Conservation (phyloP, 2,113 vertebrate species). For the Grammomys surdaster region DNA sequence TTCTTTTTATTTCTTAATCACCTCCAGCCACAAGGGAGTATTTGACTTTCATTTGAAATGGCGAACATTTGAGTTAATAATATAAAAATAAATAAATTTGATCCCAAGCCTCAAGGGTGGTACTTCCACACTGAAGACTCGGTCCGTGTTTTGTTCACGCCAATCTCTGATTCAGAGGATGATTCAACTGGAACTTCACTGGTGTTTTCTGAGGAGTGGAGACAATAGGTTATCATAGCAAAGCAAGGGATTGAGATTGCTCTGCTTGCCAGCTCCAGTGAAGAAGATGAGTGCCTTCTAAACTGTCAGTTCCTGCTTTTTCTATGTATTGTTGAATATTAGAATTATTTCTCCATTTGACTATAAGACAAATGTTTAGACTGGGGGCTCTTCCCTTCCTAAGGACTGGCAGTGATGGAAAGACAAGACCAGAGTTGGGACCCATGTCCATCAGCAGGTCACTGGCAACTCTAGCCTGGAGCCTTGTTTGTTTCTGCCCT, state of each 20-base stretch:
- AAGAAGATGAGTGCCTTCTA: slow-evolving; percentile 58
- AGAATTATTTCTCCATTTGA: slow-evolving; percentile 75
- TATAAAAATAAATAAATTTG: slow-evolving; percentile 75
- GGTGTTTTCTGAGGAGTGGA: slow-evolving; percentile 49
- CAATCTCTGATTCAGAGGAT: slow-evolving; percentile 75
- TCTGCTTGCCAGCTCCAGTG: slow-evolving; percentile 24
- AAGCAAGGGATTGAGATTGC: slow-evolving; percentile 62
- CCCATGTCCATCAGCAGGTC: background rate
- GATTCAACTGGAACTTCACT: slow-evolving; percentile 78
- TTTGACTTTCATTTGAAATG: slow-evolving; percentile 64
- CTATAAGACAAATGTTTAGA: slow-evolving; percentile 69
- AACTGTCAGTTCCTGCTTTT: slow-evolving; percentile 65
- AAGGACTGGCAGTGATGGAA: background rate
- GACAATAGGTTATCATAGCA: slow-evolving; percentile 22
- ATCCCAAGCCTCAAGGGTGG: slow-evolving; percentile 48
- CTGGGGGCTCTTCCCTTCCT: slow-evolving; percentile 51
- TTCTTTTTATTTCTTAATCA: slow-evolving; percentile 37
- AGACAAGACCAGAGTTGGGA: background rate
- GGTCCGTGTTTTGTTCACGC: slow-evolving; percentile 46
- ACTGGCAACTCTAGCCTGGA: background rate
- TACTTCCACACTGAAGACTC: background rate
- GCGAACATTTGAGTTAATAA: slow-evolving; percentile 51
- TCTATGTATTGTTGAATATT: slow-evolving; percentile 59
- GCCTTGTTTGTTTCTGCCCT: background rate
- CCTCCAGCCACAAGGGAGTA: background rate